Percentiles rank a stretch among this genome's conserved stretches.
These are phyloP conservation scores for Myrmecobius fasciatus DNA, from an alignment of 2,113 vertebrate genomes.

Conservation along the genomic window DNA sequence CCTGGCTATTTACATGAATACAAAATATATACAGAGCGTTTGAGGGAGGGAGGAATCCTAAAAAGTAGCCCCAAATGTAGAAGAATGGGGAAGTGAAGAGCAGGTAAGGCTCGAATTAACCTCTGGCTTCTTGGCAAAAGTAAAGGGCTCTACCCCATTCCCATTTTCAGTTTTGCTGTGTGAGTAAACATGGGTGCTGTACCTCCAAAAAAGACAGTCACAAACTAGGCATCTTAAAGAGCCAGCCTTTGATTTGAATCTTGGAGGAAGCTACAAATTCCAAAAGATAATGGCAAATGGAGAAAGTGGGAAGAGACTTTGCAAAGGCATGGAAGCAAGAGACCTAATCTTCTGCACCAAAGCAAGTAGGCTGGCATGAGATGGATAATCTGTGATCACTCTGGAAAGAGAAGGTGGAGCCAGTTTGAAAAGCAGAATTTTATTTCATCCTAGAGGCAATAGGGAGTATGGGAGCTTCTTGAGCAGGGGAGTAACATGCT, in stretches of 20 bases:
- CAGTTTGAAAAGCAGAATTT: background rate
- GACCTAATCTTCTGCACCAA: background rate
- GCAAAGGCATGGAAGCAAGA: background rate
- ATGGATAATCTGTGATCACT: background rate
- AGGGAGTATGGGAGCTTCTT: background rate
- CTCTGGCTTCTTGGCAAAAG: too few relatives aligned
- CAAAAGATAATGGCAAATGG: background rate
- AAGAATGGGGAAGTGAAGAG: too few relatives aligned
- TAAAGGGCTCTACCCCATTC: too few relatives aligned
- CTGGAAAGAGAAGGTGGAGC: background rate
- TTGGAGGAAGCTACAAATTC: background rate
- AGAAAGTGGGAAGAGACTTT: background rate
- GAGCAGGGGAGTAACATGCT: background rate
- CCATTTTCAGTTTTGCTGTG: too few relatives aligned
- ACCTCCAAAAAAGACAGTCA: too few relatives aligned
- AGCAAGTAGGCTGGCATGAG: background rate
- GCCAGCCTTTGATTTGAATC: background rate
- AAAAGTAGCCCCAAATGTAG: background rate
- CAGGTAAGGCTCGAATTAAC: too few relatives aligned
- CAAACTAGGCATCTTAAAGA: background rate
- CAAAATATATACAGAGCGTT: background rate
- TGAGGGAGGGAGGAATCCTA: background rate
- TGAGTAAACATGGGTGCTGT: too few relatives aligned
- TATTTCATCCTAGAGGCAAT: background rate
- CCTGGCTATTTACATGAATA: background rate